phyloP scores from a whole-genome alignment of 2,888 invertebrate genomes.

The Margaritifera margaritifera region DNA sequence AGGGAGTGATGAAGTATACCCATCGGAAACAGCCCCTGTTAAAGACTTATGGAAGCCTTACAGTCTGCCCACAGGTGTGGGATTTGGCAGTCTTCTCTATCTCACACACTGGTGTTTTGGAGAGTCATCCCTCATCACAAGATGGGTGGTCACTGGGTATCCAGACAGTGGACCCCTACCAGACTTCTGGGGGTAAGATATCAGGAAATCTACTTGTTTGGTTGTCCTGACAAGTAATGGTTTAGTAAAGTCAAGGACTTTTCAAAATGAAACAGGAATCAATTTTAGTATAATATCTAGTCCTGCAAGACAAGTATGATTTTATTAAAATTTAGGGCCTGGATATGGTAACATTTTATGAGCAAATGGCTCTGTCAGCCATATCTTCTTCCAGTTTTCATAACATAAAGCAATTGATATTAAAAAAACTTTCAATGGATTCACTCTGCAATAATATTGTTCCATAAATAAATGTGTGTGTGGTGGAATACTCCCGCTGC shows the following conservation, averaged over 20 bases:
- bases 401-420: no score
- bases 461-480: no score
- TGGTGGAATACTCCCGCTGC: no score
- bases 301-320: neutral
- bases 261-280: neutral
- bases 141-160: slow-evolving; percentile 70
- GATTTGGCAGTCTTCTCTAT: slow-evolving; percentile 70
- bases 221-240: neutral
- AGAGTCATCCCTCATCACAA: slow-evolving; percentile 68
- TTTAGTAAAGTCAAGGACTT: neutral
- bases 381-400: no score
- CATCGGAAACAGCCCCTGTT: no score
- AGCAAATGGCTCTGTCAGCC: no score
- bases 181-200: slow-evolving; percentile 69
- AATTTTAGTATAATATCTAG: neutral
- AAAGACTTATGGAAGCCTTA: slow-evolving; percentile 25
- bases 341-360: no score
- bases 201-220: neutral
- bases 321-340: neutral
- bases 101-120: slow-evolving; percentile 70
- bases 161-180: slow-evolving; percentile 70
- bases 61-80: slow-evolving; percentile 62
- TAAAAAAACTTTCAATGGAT: no score
- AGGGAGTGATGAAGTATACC: no score
- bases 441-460: no score